phyloP scores from a whole-genome alignment of 1,140 invertebrate genomes.

The Orussus abietinus region DNA sequence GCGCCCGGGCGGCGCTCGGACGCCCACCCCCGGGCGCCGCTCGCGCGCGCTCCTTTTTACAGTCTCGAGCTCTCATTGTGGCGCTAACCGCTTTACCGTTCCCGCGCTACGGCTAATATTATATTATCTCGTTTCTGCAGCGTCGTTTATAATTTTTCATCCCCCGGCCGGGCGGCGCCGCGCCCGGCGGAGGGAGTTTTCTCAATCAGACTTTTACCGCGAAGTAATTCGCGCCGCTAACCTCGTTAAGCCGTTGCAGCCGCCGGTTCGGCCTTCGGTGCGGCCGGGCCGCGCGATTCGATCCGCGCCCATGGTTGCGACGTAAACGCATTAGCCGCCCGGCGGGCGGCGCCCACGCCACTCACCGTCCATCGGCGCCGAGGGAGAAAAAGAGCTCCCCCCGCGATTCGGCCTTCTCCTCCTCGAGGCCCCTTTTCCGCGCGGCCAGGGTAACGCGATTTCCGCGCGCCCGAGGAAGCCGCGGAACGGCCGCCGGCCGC shows the following conservation, averaged over 20 bases:
- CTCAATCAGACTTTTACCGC: conserved; percentile 48
- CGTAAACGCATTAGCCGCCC: conserved; percentile 25
- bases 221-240: conserved; percentile 46
- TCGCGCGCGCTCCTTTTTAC: conserved; percentile 15
- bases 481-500: no score
- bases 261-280: conserved; percentile 16
- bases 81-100: conserved; percentile 21
- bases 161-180: no score
- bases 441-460: no score
- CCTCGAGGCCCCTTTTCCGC: no score
- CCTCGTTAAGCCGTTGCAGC: conserved; percentile 34
- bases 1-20: no score
- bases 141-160: conserved; percentile 45
- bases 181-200: no score
- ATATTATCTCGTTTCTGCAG: conserved; percentile 51
- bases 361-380: neutral
- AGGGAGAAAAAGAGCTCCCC: neutral
- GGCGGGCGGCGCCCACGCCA: conserved; percentile 9
- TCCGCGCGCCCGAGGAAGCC: no score
- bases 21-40: no score
- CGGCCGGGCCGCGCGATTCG: neutral
- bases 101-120: conserved; percentile 38
- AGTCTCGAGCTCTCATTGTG: conserved; percentile 21
- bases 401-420: no score
- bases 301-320: conserved; percentile 8